Conservation (phyloP, 92 coral and sea anemone genomes). For the Muricea muricata region DNA sequence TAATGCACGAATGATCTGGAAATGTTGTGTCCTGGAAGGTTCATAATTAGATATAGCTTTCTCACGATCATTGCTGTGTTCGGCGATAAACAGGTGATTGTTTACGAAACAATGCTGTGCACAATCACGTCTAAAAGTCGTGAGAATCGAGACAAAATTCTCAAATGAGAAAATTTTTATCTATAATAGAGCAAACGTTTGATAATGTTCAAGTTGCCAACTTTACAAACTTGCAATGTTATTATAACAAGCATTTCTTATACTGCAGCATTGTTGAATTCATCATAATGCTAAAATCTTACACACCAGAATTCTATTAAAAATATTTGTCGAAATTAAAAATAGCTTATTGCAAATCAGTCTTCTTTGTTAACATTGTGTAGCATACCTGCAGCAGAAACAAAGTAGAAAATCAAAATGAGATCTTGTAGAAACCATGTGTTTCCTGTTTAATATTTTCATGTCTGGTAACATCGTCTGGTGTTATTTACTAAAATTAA, state of each 20-base stretch:
- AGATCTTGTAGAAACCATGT: background rate
- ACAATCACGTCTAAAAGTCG: constrained; percentile 5
- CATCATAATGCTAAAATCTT: background rate
- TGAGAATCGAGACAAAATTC: background rate
- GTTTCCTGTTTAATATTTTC: background rate
- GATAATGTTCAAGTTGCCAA: background rate
- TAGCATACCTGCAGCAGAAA: background rate
- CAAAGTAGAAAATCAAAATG: background rate
- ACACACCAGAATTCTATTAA: background rate
- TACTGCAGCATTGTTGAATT: background rate
- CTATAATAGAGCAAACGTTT: background rate
- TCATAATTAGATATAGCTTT: background rate
- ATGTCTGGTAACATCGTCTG: background rate
- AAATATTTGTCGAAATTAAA: background rate
- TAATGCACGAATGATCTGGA: background rate
- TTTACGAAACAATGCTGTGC: background rate
- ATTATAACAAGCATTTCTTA: background rate
- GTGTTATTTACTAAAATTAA: background rate
- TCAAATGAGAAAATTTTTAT: background rate
- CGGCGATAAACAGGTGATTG: background rate
- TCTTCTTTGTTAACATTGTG: constrained; percentile 5
- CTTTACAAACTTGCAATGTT: background rate
- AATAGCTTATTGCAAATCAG: background rate
- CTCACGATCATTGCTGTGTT: background rate
- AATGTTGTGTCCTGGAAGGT: background rate